Base-by-base conservation (phyloP, 2,888 invertebrate genomes). In the Pristionchus maxplancki region DNA sequence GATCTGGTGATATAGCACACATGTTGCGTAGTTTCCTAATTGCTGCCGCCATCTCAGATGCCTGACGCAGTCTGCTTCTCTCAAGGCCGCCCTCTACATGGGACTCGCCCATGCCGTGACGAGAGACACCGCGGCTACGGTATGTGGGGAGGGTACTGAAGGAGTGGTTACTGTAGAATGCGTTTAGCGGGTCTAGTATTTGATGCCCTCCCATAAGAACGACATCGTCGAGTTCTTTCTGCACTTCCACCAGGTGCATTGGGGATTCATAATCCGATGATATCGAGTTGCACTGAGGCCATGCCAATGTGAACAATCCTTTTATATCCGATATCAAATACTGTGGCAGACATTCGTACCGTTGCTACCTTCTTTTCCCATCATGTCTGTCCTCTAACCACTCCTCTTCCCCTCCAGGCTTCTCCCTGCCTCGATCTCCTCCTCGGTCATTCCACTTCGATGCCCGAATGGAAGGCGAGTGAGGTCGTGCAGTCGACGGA, bases 381-480 rank as follows among this genome's bases (percentile, higher is more conserved):
- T n/a, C n/a, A n/a, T n/a, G n/a, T n/a, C 17, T 9, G 9, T 34
- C n/a, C 11, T 6, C 8, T 13, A 15, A 67, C 13, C 67, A 15
- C 31, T 24, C 20, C n/a, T 34, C 34, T 31, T 67, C 64, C 64
- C 24, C 34, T 34, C 34, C 85, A 88, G 88, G 81, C 81, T 1
- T 74, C 78, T 15, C 78, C 53, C 1, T 88, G 78, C 34, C 58
- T 88, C 67, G 88, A 88, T 62, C 88, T 78, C 31, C 88, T 88
- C n/a, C 53, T 88, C 34, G 78, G 78, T 81, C 88, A 88, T 40
- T 53, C 88, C 20, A 37, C 88, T 58, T 81, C 88, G 11, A 24
- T 88, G 44, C 78, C 81, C 15, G 88, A 88, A 17, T 88, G 78
- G 88, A 78, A 17, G 64, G 28, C 81, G 17, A 44, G 50, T 9